Base-by-base conservation (phyloP, 2,113 vertebrate genomes). In the Platichthys stellatus region DNA sequence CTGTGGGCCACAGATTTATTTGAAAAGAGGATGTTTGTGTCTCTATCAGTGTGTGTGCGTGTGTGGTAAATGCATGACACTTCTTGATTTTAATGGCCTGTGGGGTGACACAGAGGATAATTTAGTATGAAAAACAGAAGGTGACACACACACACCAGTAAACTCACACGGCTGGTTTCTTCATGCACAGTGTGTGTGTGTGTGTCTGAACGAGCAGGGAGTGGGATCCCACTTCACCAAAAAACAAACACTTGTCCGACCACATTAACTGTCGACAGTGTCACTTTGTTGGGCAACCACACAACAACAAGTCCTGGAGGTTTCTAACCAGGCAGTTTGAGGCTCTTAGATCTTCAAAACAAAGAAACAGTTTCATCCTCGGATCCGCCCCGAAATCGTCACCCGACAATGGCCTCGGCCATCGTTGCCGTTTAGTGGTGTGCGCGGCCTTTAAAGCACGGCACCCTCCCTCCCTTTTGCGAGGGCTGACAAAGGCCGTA, bases 11-110 rank as follows among this genome's bases (percentile, higher is more conserved):
- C 51, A 62, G 74, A 82, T 76, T 82, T 76, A 84, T 83, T 68
- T 47, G 58, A 82, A 56, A 79, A 73, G 69, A 61, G 82, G 81
- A 79, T 87, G 82, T 88, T 84, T 85, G 85, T 82, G 40, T 71
- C 18, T 21, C 2, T 31, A 23, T 38, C 60, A 60, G 71, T 56
- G 23, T 59, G 21, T 53, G 76, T 70, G 4, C 53, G 21, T 58
- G 76, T 70, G 84, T 26, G 69, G 54, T 69, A n/a, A 23, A 51
- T 70, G 70, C 49, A 81, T 87, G 82, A 86, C 83, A 26, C 59
- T n/a, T 83, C 73, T 31, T 3, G 20, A 71, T 69, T 57, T 57
- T 76, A 70, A 59, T 69, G 69, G 80, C 69, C 63, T 78, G 82
- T 26, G 86, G 84, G 83, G 59, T 64, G 26, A 81, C 51, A 53